These are phyloP conservation scores for Synergus umbraculus DNA, from an alignment of 2,888 invertebrate genomes.

Conservation along the genomic window DNA sequence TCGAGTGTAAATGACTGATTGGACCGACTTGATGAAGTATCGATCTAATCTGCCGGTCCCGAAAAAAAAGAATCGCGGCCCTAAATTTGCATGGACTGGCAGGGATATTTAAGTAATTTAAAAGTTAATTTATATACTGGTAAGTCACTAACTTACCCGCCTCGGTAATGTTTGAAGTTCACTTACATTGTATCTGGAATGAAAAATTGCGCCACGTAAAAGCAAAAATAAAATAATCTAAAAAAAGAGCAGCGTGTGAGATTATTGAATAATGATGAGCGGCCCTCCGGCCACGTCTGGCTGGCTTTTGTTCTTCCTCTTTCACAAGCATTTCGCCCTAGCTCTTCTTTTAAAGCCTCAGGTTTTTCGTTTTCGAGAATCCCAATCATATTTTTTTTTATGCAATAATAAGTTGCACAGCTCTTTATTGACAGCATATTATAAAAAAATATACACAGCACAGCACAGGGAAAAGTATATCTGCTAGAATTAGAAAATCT, in stretches of 20 bases:
- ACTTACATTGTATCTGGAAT: conserved; percentile 28
- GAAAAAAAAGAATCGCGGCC: neutral
- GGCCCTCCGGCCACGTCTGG: conserved; percentile 59
- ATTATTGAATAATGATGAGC: conserved; percentile 67
- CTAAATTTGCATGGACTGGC: conserved; percentile 17
- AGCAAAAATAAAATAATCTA: conserved; percentile 45
- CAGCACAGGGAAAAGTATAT: no score
- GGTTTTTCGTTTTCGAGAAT: conserved; percentile 31
- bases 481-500: no score
- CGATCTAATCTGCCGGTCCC: conserved; percentile 5
- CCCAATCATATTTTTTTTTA: neutral
- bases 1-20: conserved; percentile 8
- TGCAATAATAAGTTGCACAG: neutral
- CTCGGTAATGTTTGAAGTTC: conserved; percentile 35
- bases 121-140: conserved; percentile 38
- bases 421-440: no score
- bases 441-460: no score
- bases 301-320: conserved; percentile 44
- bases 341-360: conserved; percentile 4
- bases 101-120: conserved; percentile 38
- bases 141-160: conserved; percentile 36
- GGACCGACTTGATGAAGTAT: conserved; percentile 10
- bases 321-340: neutral
- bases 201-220: conserved; percentile 5
- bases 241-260: conserved; percentile 47